Conservation (phyloP, 2,113 vertebrate genomes). For the Hippopotamus amphibius region DNA sequence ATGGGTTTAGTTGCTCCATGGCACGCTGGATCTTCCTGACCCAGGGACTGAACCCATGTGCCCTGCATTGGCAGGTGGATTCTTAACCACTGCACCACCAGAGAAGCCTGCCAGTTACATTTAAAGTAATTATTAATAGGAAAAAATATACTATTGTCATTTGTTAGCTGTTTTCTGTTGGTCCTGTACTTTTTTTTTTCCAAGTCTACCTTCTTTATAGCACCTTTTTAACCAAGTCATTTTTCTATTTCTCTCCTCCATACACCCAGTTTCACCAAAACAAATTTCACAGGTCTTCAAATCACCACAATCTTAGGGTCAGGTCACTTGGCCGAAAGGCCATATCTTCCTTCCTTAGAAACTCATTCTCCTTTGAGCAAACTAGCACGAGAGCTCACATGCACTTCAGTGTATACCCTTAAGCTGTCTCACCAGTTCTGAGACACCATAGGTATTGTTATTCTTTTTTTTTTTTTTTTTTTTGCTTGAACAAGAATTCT, state of each 20-base stretch:
- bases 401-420: background rate
- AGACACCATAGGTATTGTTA: background rate
- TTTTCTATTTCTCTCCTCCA: background rate
- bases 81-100: no score
- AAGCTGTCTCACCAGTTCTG: background rate
- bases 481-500: no score
- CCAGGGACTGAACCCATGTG: no score
- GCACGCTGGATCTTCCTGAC: no score
- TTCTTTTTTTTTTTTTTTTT: background rate
- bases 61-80: no score
- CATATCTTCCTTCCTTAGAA: background rate
- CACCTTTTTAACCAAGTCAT: background rate
- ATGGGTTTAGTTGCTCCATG: no score
- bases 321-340: background rate
- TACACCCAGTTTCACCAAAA: background rate
- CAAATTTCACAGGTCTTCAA: background rate
- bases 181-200: background rate
- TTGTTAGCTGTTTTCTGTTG: background rate
- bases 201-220: background rate
- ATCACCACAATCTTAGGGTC: background rate
- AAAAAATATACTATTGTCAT: background rate
- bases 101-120: background rate
- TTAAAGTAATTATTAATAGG: background rate
- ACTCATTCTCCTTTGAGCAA: background rate
- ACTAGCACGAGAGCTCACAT: background rate